phyloP scores from a whole-genome alignment of 2,113 vertebrate species.

The Phoxinus phoxinus region DNA sequence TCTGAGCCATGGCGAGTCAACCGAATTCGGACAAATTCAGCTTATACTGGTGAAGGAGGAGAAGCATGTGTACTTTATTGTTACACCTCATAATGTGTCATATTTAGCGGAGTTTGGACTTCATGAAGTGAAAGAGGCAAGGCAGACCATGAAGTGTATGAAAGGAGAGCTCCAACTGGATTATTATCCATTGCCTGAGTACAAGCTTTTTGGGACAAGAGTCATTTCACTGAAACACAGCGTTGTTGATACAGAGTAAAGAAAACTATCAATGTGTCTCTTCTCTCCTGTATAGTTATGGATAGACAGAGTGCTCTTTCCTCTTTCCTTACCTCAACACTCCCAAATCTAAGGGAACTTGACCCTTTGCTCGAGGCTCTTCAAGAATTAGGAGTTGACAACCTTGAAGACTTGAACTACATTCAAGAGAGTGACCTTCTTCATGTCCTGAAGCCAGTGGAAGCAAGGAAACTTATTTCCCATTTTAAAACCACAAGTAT shows the following conservation, averaged over 20 bases:
- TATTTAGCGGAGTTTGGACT: constrained; percentile 39
- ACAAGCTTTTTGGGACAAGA: constrained; percentile 8
- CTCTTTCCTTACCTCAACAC: not conserved
- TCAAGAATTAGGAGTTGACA: not conserved
- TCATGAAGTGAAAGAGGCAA: constrained; percentile 3
- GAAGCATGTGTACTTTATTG: constrained; percentile 25
- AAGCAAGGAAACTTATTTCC: constrained; percentile 10
- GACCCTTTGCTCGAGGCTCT: not conserved
- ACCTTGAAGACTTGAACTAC: not conserved
- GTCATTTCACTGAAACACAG: constrained; percentile 40
- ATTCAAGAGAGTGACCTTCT: constrained; percentile 14
- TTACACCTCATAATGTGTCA: constrained; percentile 13
- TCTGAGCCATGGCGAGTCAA: not conserved
- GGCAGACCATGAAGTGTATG: not conserved
- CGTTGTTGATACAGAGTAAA: constrained; percentile 23
- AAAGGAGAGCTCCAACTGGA: constrained; percentile 23
- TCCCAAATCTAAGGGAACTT: not conserved
- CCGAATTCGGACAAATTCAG: no score
- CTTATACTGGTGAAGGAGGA: no score
- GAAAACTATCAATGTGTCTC: not conserved
- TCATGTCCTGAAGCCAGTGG: not conserved
- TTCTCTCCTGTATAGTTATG: not conserved
- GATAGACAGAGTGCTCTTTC: not conserved
- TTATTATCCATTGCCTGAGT: constrained; percentile 42
- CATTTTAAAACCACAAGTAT: constrained; percentile 7